Conservation (phyloP, 1,140 invertebrate species). For the Eufriesea mexicana region DNA sequence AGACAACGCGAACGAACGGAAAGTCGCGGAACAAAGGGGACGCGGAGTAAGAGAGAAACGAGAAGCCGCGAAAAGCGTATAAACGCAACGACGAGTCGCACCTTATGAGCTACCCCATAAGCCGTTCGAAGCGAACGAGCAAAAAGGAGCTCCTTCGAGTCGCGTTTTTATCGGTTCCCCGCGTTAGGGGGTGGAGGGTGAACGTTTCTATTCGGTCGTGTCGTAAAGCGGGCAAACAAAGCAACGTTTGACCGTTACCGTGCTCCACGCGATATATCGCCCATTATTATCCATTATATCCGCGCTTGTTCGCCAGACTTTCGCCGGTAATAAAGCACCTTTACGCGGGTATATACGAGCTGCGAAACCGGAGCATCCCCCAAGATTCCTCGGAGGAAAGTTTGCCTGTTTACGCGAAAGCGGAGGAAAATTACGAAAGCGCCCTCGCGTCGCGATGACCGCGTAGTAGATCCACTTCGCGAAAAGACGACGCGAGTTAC, state of each 20-base stretch:
- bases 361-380: conserved; percentile 1
- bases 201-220: not conserved
- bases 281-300: conserved; percentile 33
- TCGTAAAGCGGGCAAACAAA: not conserved
- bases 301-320: not conserved
- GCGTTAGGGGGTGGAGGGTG: not conserved
- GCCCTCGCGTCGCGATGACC: conserved; percentile 11
- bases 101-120: too few species aligned
- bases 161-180: not conserved
- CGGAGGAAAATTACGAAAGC: conserved; percentile 44
- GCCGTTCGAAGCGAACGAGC: not conserved
- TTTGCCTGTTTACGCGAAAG: conserved; percentile 30
- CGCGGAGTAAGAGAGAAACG: too few species aligned
- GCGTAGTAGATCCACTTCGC: not conserved
- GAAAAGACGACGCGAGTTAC: conserved; percentile 41
- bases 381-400: conserved; percentile 50
- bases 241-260: conserved; percentile 5
- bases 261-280: not conserved
- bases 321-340: conserved; percentile 6
- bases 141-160: not conserved
- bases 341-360: not conserved
- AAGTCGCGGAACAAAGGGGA: not conserved
- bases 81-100: not conserved
- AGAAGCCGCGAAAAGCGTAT: not conserved
- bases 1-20: too few species aligned